Percentiles rank a stretch among this genome's conserved stretches.
These are phyloP conservation scores for Ptilonorhynchus violaceus DNA, from an alignment of 2,113 vertebrate species.

Conservation along the genomic window DNA sequence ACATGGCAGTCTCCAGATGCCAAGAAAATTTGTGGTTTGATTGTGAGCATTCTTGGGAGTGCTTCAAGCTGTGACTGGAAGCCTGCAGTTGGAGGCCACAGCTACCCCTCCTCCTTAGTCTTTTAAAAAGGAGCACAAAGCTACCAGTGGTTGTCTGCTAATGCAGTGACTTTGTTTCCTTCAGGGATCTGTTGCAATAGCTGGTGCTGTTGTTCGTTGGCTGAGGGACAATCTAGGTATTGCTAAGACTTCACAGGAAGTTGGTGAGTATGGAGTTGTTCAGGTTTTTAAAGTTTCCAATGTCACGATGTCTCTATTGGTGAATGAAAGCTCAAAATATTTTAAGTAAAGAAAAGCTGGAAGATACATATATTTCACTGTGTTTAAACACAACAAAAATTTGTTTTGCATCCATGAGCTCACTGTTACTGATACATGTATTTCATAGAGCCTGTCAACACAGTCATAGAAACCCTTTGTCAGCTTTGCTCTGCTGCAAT, in stretches of 20 bases:
- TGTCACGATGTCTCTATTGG: neutral
- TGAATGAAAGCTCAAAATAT: neutral
- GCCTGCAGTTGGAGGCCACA: neutral
- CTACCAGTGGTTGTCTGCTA: neutral
- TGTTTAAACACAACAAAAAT: neutral
- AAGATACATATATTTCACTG: neutral
- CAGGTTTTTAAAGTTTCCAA: neutral
- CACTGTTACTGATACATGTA: neutral
- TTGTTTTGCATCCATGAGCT: neutral
- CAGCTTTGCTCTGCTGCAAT: neutral
- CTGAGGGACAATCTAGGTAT: conserved; percentile 96
- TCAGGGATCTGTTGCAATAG: conserved; percentile 97
- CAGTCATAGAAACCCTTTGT: neutral
- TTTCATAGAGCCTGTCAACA: neutral
- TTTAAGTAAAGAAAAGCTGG: neutral
- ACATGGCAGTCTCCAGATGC: neutral
- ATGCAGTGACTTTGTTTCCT: neutral
- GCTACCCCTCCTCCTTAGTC: neutral
- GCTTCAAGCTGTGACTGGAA: neutral
- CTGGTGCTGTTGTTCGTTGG: conserved; percentile 93
- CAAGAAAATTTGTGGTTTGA: neutral
- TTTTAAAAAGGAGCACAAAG: neutral
- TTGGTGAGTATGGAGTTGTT: conserved; percentile 76
- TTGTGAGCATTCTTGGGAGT: neutral
- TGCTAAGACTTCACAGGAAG: conserved; percentile 80